Evolutionary conservation across 2,113 vertebrate genomes (phyloP).

Genomic region (Eonycteris spelaea): DNA sequence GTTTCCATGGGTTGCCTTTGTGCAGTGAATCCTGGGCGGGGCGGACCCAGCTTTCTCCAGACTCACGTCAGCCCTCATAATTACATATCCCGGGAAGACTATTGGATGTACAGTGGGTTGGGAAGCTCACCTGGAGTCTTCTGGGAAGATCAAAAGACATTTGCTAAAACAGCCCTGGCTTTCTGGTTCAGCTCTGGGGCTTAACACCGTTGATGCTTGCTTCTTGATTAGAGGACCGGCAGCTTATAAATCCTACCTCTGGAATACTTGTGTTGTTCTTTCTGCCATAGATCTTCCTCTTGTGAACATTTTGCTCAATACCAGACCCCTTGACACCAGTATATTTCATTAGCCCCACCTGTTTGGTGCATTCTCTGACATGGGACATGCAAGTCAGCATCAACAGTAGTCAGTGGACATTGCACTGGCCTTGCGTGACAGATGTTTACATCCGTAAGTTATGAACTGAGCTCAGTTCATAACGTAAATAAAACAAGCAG

Average conservation of each 20-base stretch:
- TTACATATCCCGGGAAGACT: background rate
- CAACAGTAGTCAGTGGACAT: no score
- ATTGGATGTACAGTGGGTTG: background rate
- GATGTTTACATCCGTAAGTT: background rate
- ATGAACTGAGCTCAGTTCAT: background rate
- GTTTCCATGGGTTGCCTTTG: background rate
- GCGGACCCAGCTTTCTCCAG: background rate
- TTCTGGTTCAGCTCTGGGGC: background rate
- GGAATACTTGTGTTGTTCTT: background rate
- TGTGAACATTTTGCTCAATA: background rate
- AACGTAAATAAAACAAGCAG: background rate
- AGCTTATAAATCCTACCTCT: background rate
- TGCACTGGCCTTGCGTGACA: background rate
- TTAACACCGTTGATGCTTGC: background rate
- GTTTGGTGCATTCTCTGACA: background rate
- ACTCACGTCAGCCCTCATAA: background rate
- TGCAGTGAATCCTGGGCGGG: background rate
- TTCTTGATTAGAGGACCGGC: background rate
- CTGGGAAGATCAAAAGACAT: conserved; percentile 14
- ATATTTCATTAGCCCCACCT: background rate
- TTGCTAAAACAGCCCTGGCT: background rate
- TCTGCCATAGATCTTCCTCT: background rate
- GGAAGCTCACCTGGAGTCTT: background rate
- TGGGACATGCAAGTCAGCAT: background rate
- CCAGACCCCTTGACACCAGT: background rate